Conservation (phyloP, 2,888 invertebrate genomes). For the Ectemnius cavifrons region DNA sequence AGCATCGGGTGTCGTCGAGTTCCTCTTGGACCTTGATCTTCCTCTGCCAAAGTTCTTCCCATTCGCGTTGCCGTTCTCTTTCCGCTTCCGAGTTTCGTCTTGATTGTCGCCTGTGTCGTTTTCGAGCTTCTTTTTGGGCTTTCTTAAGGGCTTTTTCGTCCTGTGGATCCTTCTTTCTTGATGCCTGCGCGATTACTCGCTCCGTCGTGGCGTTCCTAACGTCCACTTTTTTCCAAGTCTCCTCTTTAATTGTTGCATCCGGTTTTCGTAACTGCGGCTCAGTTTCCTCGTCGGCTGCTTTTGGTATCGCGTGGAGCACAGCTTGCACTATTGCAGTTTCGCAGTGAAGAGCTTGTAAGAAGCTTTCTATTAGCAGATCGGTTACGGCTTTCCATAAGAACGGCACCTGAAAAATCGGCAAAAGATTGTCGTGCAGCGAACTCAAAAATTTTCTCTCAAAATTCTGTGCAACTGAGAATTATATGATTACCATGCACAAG, state of each 20-base stretch:
- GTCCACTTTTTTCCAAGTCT: constrained; percentile 25
- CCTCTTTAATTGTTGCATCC: constrained; percentile 31
- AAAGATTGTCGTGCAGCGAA: too few relatives aligned
- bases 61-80: constrained; percentile 48
- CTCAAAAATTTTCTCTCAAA: too few relatives aligned
- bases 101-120: not conserved
- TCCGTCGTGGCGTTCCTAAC: constrained; percentile 12
- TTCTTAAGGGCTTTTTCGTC: constrained; percentile 9
- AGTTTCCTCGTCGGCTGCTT: constrained; percentile 10
- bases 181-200: constrained; percentile 6
- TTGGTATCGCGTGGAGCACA: constrained; percentile 5
- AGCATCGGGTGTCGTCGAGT: constrained; percentile 50
- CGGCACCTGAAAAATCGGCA: not conserved
- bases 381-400: not conserved
- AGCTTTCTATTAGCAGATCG: not conserved
- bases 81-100: constrained; percentile 17
- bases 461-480: not conserved
- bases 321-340: constrained; percentile 22
- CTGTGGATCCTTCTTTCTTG: not conserved
- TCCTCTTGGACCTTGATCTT: constrained; percentile 50
- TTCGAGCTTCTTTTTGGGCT: not conserved
- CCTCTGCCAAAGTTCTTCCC: constrained; percentile 57
- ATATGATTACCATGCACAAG: constrained; percentile 8
- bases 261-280: constrained; percentile 28
- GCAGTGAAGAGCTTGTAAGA: constrained; percentile 13